phyloP scores from a whole-genome alignment of 1,140 invertebrate species.

The Leptoteleia sp. region DNA sequence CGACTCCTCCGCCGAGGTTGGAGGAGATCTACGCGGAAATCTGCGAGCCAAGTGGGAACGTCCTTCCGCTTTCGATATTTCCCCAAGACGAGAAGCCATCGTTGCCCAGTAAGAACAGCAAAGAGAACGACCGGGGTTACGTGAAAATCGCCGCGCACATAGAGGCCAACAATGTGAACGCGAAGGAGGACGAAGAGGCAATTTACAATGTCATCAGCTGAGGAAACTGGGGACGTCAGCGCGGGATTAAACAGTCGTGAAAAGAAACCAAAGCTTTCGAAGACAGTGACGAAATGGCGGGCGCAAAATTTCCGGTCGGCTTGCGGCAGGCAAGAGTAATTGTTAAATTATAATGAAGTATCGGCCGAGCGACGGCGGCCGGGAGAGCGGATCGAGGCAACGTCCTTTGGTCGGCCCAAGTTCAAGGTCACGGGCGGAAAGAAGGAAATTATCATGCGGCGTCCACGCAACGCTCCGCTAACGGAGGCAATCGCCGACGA shows the following conservation, averaged over 20 bases:
- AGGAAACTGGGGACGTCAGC: constrained; percentile 30
- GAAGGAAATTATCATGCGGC: constrained; percentile 46
- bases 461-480: constrained; percentile 24
- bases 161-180: constrained; percentile 67
- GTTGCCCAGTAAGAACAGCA: constrained; percentile 56
- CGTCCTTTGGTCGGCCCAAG: constrained; percentile 56
- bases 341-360: constrained; percentile 8
- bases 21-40: constrained; percentile 79
- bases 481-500: constrained; percentile 58
- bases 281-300: constrained; percentile 1
- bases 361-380: not conserved
- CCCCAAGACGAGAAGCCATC: constrained; percentile 67
- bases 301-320: not conserved
- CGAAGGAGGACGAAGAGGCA: constrained; percentile 73
- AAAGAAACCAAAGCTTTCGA: constrained; percentile 43
- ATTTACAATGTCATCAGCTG: constrained; percentile 79
- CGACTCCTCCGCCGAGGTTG: constrained; percentile 70
- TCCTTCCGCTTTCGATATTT: constrained; percentile 34
- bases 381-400: constrained; percentile 43
- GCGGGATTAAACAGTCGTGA: constrained; percentile 19
- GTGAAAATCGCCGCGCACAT: constrained; percentile 73
- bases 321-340: too few relatives aligned
- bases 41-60: constrained; percentile 69
- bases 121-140: constrained; percentile 73
- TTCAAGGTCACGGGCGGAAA: constrained; percentile 68